phyloP scores from a whole-genome alignment of 2,888 invertebrate species.

The Elegia similella region DNA sequence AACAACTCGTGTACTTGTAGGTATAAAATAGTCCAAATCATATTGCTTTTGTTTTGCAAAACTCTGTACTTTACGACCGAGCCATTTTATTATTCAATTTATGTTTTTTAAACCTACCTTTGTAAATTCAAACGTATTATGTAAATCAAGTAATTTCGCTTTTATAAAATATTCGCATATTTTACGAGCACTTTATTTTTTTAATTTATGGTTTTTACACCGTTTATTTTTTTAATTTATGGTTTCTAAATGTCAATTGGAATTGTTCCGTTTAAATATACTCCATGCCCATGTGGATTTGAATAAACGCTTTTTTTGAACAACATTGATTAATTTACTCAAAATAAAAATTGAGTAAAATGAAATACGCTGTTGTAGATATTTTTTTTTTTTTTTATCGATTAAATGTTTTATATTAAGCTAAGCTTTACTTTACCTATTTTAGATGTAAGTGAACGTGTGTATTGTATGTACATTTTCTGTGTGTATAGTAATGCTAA shows the following conservation, averaged over 20 bases:
- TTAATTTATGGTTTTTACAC: neutral
- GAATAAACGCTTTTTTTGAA: neutral
- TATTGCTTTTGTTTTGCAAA: neutral
- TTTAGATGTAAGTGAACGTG: constrained; percentile 36
- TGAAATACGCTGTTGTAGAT: neutral
- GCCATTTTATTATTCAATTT: constrained; percentile 2
- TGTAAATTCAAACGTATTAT: too few relatives aligned
- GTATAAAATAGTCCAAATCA: neutral
- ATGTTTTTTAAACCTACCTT: neutral
- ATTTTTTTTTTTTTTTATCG: neutral
- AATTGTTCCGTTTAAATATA: neutral
- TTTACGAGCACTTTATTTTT: neutral
- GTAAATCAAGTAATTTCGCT: too few relatives aligned
- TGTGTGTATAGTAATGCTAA: constrained; percentile 53
- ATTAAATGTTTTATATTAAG: neutral
- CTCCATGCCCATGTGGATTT: neutral
- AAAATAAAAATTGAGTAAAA: neutral
- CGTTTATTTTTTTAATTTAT: neutral
- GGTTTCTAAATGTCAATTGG: neutral
- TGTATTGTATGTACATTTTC: constrained; percentile 47
- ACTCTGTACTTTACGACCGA: neutral
- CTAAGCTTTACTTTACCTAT: constrained; percentile 16
- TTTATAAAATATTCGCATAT: neutral
- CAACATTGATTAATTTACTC: neutral
- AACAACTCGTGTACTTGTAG: neutral